phyloP scores from a whole-genome alignment of 2,888 invertebrate species.

The Hipparchia semele region DNA sequence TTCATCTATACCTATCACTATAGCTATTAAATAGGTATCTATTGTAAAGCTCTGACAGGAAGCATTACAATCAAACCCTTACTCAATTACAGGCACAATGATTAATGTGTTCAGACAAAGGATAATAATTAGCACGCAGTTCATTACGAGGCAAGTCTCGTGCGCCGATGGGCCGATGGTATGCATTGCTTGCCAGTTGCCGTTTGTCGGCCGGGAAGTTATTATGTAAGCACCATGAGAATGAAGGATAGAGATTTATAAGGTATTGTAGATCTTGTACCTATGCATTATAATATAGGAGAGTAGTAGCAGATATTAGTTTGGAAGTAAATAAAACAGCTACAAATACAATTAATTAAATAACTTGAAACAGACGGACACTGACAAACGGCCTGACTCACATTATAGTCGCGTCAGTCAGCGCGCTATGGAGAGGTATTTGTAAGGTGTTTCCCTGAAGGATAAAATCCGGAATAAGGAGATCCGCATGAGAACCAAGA shows the following conservation, averaged over 20 bases:
- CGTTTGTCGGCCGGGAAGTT: conserved; percentile 18
- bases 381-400: too few species aligned
- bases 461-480: too few species aligned
- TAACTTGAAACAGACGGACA: too few species aligned
- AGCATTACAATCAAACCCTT: conserved; percentile 17
- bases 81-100: conserved; percentile 22
- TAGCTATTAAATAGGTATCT: neutral
- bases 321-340: too few species aligned
- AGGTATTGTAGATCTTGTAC: conserved; percentile 7
- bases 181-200: conserved; percentile 9
- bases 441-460: too few species aligned
- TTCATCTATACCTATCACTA: neutral
- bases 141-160: conserved; percentile 22
- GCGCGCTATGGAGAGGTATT: too few species aligned
- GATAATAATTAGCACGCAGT: conserved; percentile 27
- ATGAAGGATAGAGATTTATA: conserved; percentile 20
- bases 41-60: conserved; percentile 14
- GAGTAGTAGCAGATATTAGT: too few species aligned
- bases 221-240: conserved; percentile 23
- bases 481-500: too few species aligned
- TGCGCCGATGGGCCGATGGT: conserved; percentile 9
- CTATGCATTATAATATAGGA: neutral
- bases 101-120: conserved; percentile 29
- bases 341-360: too few species aligned
- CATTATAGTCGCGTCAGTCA: too few species aligned